A percentile compares a stretch with the other conserved stretches of the same genome.
These are phyloP conservation scores for Achroia grisella DNA, from an alignment of 1,140 invertebrate species.

Conservation along the genomic window DNA sequence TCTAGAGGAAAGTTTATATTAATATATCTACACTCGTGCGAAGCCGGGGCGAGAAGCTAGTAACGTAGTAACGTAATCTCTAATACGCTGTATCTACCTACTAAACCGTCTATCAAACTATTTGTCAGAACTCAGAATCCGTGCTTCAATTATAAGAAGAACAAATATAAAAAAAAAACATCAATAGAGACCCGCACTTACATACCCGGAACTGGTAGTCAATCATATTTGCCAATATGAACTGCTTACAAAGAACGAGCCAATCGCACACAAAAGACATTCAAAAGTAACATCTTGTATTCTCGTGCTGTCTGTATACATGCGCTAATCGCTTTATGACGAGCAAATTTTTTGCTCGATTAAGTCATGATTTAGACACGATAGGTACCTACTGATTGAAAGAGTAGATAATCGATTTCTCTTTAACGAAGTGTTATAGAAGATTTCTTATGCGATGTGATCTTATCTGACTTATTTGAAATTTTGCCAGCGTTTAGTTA, in stretches of 20 bases:
- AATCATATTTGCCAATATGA: slow-evolving; percentile 4
- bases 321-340: slow-evolving; percentile 40
- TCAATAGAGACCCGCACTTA: slow-evolving; percentile 12
- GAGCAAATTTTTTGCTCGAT: slow-evolving; percentile 39
- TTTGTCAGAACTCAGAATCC: slow-evolving; percentile 1
- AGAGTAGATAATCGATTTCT: slow-evolving; percentile 38
- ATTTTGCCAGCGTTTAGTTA: not conserved
- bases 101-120: slow-evolving; percentile 2
- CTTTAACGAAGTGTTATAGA: slow-evolving; percentile 17
- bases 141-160: slow-evolving; percentile 17
- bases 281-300: slow-evolving; percentile 1
- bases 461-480: too few species aligned
- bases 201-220: slow-evolving; percentile 41
- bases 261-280: not conserved
- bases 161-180: slow-evolving; percentile 19
- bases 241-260: too few species aligned
- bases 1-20: too few species aligned
- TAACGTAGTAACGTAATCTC: too few species aligned
- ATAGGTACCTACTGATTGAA: slow-evolving; percentile 18
- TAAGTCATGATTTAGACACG: slow-evolving; percentile 27
- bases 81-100: too few species aligned
- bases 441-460: too few species aligned
- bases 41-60: too few species aligned
- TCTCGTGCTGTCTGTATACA: slow-evolving; percentile 3
- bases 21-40: too few species aligned